Conservation (phyloP, 2,797 vertebrate species). For the Buceros bicornis region DNA sequence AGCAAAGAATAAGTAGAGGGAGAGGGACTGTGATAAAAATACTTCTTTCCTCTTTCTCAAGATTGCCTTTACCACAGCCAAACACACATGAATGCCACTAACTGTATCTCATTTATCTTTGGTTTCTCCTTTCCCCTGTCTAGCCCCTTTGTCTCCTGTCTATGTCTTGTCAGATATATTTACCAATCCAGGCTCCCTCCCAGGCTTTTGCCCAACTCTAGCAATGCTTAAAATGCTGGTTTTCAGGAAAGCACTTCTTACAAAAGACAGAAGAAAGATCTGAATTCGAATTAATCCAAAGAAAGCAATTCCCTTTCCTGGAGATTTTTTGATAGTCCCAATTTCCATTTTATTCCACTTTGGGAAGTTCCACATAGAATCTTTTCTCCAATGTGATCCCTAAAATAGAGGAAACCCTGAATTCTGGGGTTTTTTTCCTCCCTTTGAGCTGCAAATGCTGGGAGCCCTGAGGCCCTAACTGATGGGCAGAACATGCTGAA, state of each 20-base stretch:
- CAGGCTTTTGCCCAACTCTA: constrained; percentile 37
- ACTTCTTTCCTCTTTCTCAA: constrained; percentile 23
- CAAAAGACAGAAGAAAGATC: neutral
- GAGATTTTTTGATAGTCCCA: neutral
- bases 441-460: neutral
- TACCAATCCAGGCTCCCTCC: constrained; percentile 41
- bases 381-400: neutral
- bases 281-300: neutral
- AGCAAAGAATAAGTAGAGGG: constrained; percentile 13
- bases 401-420: neutral
- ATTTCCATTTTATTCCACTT: neutral
- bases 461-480: neutral
- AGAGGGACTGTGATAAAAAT: neutral
- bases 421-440: neutral
- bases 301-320: neutral
- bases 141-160: constrained; percentile 61
- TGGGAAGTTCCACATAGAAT: neutral
- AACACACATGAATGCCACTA: constrained; percentile 17
- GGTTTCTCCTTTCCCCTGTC: constrained; percentile 66
- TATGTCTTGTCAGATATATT: constrained; percentile 55
- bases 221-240: neutral
- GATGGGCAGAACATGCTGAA: constrained; percentile 32
- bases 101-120: constrained; percentile 50
- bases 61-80: constrained; percentile 39
- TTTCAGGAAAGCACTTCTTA: constrained; percentile 28